Percentiles rank a stretch among this genome's conserved stretches.
Conservation (phyloP, 2,113 vertebrate genomes). For the Zeus faber region DNA sequence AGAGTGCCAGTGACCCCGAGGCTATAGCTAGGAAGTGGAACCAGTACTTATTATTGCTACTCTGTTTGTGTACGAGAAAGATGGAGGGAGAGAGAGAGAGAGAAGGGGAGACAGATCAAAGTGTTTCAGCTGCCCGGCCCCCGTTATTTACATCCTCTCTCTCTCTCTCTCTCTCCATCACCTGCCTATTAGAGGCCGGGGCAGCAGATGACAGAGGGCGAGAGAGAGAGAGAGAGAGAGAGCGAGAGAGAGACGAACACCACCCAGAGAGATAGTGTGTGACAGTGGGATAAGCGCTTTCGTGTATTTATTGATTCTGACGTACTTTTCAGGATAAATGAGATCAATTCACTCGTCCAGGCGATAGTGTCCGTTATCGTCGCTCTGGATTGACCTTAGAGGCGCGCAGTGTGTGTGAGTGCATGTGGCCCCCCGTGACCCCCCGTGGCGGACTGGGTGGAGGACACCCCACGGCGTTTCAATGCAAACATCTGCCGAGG, state of each 20-base stretch:
- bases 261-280: no score
- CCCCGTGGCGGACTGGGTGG: no score
- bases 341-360: no score
- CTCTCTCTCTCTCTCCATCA: constrained; percentile 59
- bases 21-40: constrained; percentile 28
- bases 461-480: no score
- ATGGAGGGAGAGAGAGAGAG: constrained; percentile 20
- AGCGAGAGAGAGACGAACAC: constrained; percentile 34
- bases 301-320: no score
- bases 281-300: no score
- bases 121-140: constrained; percentile 27
- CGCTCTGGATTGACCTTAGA: no score
- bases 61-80: constrained; percentile 25
- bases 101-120: constrained; percentile 36
- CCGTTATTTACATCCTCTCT: constrained; percentile 49
- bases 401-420: no score
- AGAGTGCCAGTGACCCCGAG: constrained; percentile 24
- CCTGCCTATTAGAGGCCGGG: constrained; percentile 71
- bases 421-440: no score
- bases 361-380: no score
- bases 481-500: no score
- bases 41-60: constrained; percentile 31
- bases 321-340: no score
- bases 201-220: constrained; percentile 75
- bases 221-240: background rate